These are phyloP conservation scores for Aurelia sp. DNA, from an alignment of 30 jellyfish, hydroid and myxozoan species.

Conservation along the genomic window DNA sequence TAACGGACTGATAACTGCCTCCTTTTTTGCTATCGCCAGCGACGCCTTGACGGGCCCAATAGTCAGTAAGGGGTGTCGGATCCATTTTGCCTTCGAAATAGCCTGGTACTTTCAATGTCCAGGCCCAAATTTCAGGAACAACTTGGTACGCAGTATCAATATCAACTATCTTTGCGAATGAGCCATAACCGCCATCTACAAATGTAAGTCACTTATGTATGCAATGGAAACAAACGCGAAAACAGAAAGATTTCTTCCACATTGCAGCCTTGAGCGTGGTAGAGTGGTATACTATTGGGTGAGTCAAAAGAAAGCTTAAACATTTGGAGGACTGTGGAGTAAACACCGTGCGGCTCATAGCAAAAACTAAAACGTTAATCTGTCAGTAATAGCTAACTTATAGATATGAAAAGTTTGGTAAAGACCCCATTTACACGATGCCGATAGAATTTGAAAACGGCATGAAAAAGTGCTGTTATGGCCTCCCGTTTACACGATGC, in stretches of 20 bases:
- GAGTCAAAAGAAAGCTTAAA: too few relatives aligned
- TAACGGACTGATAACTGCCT: conserved; percentile 35
- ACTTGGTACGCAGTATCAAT: conserved; percentile 39
- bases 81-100: conserved; percentile 53
- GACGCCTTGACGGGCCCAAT: conserved; percentile 28
- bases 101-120: conserved; percentile 43
- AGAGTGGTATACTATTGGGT: background rate
- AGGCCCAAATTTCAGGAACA: conserved; percentile 52
- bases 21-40: conserved; percentile 19
- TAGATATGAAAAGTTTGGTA: too few relatives aligned
- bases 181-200: conserved; percentile 32
- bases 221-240: background rate
- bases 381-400: too few relatives aligned
- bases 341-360: too few relatives aligned
- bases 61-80: conserved; percentile 29
- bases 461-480: too few relatives aligned
- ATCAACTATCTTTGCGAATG: conserved; percentile 66
- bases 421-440: too few relatives aligned
- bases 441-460: too few relatives aligned
- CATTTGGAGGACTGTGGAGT: too few relatives aligned
- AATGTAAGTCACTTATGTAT: background rate
- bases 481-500: too few relatives aligned
- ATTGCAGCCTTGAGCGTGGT: background rate
- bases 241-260: background rate
- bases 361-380: too few relatives aligned